phyloP scores from a whole-genome alignment of 2,888 invertebrate species.

The Cylindroiulus punctatus region DNA sequence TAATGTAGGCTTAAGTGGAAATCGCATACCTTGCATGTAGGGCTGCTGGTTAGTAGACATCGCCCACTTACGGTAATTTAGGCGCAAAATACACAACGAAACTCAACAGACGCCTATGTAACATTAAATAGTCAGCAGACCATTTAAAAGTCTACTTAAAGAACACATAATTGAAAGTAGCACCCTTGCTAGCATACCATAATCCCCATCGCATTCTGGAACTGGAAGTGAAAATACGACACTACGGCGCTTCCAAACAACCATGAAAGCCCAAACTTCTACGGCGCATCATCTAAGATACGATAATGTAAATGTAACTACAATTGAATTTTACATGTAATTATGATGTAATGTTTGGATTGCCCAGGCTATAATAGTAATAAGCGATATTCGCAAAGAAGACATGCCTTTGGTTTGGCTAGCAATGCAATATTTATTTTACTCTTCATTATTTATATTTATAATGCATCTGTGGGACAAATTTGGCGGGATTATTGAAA shows the following conservation, averaged over 20 bases:
- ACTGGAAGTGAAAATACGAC: not conserved
- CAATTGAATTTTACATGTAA: too few relatives aligned
- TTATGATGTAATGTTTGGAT: too few relatives aligned
- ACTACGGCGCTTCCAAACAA: not conserved
- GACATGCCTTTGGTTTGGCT: too few relatives aligned
- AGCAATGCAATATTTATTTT: too few relatives aligned
- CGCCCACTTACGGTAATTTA: not conserved
- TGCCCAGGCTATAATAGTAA: too few relatives aligned
- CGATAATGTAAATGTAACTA: too few relatives aligned
- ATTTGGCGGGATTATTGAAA: too few relatives aligned
- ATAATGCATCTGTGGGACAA: too few relatives aligned
- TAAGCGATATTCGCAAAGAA: too few relatives aligned
- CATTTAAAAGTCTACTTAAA: not conserved
- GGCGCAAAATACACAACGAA: not conserved
- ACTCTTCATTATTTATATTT: too few relatives aligned
- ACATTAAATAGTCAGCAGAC: not conserved
- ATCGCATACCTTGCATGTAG: not conserved
- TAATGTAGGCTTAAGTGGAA: constrained; percentile 5
- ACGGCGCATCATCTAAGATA: too few relatives aligned
- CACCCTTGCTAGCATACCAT: not conserved
- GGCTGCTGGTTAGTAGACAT: constrained; percentile 17
- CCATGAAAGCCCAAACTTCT: not conserved
- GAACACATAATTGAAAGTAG: not conserved
- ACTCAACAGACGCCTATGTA: not conserved
- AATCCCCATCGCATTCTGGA: not conserved